Evolutionary conservation across 2,888 invertebrate species (phyloP).

Genomic region (Lacanobia wlatinum): DNA sequence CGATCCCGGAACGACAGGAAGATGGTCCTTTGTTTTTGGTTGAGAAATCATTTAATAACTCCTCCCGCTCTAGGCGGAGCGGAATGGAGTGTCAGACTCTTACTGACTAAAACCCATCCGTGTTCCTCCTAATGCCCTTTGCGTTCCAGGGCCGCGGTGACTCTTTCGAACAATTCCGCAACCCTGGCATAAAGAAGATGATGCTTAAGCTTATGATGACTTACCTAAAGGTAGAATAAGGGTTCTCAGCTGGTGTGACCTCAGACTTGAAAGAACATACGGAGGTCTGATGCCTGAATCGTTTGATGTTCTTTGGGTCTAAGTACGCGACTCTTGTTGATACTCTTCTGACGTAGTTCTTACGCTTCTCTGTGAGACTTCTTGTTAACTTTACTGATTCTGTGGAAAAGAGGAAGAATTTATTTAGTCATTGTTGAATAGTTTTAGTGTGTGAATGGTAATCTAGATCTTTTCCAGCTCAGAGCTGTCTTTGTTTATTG

Average conservation of each 20-base stretch:
- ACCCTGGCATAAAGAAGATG: too few relatives aligned
- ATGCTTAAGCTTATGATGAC: not conserved
- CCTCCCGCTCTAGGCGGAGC: too few relatives aligned
- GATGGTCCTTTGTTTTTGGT: too few relatives aligned
- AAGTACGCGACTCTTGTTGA: conserved; percentile 90
- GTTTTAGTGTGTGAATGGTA: not conserved
- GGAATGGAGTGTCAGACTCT: too few relatives aligned
- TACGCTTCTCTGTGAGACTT: conserved; percentile 91
- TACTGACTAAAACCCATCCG: too few relatives aligned
- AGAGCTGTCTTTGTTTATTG: too few relatives aligned
- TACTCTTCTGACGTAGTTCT: conserved; percentile 92
- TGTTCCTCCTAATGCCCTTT: too few relatives aligned
- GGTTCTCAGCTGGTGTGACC: conserved; percentile 73
- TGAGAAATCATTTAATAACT: too few relatives aligned
- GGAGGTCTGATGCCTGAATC: conserved; percentile 84
- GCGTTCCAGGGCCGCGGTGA: too few relatives aligned
- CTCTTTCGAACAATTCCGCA: too few relatives aligned
- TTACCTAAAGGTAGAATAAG: conserved; percentile 81
- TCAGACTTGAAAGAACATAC: conserved; percentile 85
- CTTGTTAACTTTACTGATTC: conserved; percentile 89
- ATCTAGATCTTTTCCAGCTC: too few relatives aligned
- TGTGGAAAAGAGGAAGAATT: conserved; percentile 58
- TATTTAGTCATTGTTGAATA: not conserved
- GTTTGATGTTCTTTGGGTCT: conserved; percentile 79
- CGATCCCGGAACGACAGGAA: too few relatives aligned